Evolutionary conservation across 1,140 invertebrate species (phyloP), one percentile per base, ranked within the genome.

Genomic region (Protaetia brevitarsis): DNA sequence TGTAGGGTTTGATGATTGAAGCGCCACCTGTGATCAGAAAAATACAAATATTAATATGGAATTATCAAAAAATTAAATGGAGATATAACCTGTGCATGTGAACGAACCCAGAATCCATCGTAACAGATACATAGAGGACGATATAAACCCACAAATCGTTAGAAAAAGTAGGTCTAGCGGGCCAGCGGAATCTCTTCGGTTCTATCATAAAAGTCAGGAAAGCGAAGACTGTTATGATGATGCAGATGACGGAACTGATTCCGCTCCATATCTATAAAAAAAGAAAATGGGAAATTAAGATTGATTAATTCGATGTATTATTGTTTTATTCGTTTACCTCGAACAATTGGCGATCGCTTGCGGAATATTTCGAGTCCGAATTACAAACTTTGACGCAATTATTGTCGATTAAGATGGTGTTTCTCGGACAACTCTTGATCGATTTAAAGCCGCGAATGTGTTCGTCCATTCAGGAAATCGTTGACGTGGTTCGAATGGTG

Each of bases 181-280:
- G 93, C 79, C 93, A 94, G 13, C 88, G 85, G 74, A 94, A 93
- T 68, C 91, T 80, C 16, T 87, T 86, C 0, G 90, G 88, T 72
- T 96, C 93, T 30, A 96, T 88, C 77, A 94, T 87, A 79, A 95
- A 97, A 0, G 95, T 97, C 21, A 94, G 80, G 64, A 97, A 79
- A 0, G 92, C 93, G 74, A 95, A 92, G 1, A 89, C 82, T 0
- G 94, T 95, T 8, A 93, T 92, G 4, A 92, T 81, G 64, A 95
- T 85, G 70, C 94, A 96, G 1, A 95, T 79, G 76, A 90, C 89
- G 0, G 94, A 91, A 83, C 94, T 92, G 3, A 89, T 86, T 6
- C 87, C 89, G 74, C 95, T 92, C 87, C 93, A 93, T 8, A 89
- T 86, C 72, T 66, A 30, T 6, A 66, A 66, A 2, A 59, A 59